Percentiles rank a stretch among this genome's conserved stretches.
phyloP scores from a whole-genome alignment of 2,797 vertebrate genomes.

The Streptopelia turtur region DNA sequence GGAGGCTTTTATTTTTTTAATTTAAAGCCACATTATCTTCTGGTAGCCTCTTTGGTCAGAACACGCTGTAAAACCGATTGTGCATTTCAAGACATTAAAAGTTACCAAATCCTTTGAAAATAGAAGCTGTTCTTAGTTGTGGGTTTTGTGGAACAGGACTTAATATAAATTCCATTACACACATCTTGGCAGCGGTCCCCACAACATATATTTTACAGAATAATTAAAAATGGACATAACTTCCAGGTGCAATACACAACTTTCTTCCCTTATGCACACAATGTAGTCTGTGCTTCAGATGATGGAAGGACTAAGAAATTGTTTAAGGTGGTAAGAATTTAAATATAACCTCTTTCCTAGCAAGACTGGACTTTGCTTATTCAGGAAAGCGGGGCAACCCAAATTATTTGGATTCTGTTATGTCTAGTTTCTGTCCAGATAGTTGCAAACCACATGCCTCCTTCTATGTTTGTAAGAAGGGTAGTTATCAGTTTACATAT shows the following conservation, averaged over 20 bases:
- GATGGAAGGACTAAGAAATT: neutral
- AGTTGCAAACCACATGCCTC: neutral
- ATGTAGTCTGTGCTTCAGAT: neutral
- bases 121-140: neutral
- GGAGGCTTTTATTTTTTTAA: neutral
- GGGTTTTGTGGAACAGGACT: neutral
- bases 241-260: neutral
- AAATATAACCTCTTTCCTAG: neutral
- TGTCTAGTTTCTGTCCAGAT: neutral
- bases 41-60: neutral
- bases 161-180: conserved; percentile 6
- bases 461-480: neutral
- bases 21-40: neutral
- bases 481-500: neutral
- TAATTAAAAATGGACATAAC: neutral
- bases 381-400: neutral
- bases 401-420: conserved; percentile 19
- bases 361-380: neutral
- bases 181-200: neutral
- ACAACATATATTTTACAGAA: neutral
- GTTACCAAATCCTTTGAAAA: neutral
- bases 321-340: neutral
- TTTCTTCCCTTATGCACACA: neutral
- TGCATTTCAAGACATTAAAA: neutral
- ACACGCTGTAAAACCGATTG: neutral